Conservation (phyloP, 2,888 invertebrate species). For the Mactromeris polynyma region DNA sequence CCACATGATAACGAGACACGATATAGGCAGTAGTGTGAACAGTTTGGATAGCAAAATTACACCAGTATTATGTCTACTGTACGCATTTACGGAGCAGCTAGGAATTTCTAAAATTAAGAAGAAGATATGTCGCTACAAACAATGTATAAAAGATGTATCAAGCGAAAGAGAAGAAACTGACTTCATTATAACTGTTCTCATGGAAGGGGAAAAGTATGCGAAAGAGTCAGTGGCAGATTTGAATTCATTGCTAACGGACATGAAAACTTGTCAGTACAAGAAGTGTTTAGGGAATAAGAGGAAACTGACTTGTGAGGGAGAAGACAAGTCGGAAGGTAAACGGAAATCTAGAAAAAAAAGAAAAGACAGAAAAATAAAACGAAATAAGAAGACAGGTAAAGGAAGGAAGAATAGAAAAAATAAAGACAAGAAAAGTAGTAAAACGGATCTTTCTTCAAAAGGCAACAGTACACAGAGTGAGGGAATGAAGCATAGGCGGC, state of each 20-base stretch:
- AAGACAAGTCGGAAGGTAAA: neutral
- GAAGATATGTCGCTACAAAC: constrained; percentile 2
- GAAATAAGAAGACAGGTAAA: constrained; percentile 5
- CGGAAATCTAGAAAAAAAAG: neutral
- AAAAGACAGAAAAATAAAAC: neutral
- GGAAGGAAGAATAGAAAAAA: neutral
- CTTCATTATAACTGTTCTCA: neutral
- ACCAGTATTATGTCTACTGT: constrained; percentile 5
- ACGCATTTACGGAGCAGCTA: neutral
- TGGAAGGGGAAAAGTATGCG: neutral
- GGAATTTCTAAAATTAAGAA: constrained; percentile 26
- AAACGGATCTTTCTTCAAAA: neutral
- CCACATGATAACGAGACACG: neutral
- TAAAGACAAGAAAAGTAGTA: neutral
- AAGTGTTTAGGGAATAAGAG: neutral
- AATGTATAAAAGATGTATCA: neutral
- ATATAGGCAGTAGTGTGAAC: neutral
- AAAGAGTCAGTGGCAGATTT: neutral
- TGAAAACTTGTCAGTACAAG: neutral
- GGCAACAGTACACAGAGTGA: neutral
- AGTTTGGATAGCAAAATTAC: neutral
- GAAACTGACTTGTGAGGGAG: neutral
- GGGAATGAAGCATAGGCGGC: neutral
- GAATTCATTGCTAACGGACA: neutral
- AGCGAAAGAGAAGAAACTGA: neutral